phyloP scores from a whole-genome alignment of 1,140 invertebrate species.

The Rhopalosiphum maidis region DNA sequence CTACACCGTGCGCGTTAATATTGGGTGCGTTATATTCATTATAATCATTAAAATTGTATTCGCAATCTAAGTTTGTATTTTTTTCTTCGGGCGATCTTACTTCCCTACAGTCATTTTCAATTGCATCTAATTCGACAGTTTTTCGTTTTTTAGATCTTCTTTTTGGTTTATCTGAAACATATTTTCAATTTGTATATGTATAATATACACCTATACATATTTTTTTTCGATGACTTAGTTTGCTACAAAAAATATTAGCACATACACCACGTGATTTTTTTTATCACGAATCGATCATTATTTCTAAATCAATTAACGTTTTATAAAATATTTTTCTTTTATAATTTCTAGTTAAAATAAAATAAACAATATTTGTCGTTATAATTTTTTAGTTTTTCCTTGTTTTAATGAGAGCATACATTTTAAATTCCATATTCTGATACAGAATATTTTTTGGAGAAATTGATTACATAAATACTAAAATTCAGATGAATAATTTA shows the following conservation, averaged over 20 bases:
- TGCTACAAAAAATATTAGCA: not conserved
- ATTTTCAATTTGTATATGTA: not conserved
- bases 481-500: too few relatives aligned
- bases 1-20: not conserved
- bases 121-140: not conserved
- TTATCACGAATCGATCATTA: too few relatives aligned
- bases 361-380: too few relatives aligned
- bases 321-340: too few relatives aligned
- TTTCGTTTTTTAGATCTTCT: slow-evolving; percentile 23
- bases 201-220: not conserved
- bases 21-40: not conserved
- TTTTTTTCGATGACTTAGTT: not conserved
- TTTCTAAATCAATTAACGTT: too few relatives aligned
- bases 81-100: not conserved
- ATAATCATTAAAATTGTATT: not conserved
- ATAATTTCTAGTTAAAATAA: too few relatives aligned
- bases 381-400: too few relatives aligned
- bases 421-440: too few relatives aligned
- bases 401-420: too few relatives aligned
- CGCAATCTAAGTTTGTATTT: not conserved
- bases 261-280: too few relatives aligned
- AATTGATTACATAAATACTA: too few relatives aligned
- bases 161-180: slow-evolving; percentile 30
- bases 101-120: not conserved
- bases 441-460: too few relatives aligned